phyloP scores from a whole-genome alignment of 2,888 invertebrate genomes.

The Myopa tessellatipennis region DNA sequence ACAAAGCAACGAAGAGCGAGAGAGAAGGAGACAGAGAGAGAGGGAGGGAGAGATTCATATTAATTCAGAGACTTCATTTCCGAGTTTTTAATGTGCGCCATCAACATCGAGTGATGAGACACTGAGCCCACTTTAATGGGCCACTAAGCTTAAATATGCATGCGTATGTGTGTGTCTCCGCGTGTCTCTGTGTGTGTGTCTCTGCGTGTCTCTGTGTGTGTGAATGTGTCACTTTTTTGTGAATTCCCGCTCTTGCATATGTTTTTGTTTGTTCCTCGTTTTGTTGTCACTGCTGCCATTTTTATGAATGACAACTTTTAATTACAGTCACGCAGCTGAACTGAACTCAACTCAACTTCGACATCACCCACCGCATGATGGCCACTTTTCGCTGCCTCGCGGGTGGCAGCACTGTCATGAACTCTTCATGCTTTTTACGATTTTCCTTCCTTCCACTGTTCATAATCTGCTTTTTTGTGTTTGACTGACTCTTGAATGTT shows the following conservation, averaged over 20 bases:
- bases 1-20: no score
- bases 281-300: slow-evolving; percentile 9
- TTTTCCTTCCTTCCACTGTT: neutral
- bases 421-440: neutral
- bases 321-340: slow-evolving; percentile 16
- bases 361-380: neutral
- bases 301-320: slow-evolving; percentile 30
- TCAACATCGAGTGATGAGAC: no score
- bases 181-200: neutral
- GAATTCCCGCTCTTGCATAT: neutral
- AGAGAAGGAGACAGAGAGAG: no score
- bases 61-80: neutral
- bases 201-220: neutral
- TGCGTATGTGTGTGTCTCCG: neutral
- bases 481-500: neutral
- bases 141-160: no score
- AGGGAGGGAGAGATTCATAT: neutral
- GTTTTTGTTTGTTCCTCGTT: neutral
- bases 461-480: slow-evolving; percentile 5
- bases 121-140: no score
- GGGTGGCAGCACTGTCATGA: slow-evolving; percentile 1
- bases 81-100: neutral
- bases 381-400: neutral
- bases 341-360: neutral
- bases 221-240: neutral